Evolutionary conservation across 2,113 vertebrate genomes (phyloP).

Genomic region (Osmerus eperlanus): DNA sequence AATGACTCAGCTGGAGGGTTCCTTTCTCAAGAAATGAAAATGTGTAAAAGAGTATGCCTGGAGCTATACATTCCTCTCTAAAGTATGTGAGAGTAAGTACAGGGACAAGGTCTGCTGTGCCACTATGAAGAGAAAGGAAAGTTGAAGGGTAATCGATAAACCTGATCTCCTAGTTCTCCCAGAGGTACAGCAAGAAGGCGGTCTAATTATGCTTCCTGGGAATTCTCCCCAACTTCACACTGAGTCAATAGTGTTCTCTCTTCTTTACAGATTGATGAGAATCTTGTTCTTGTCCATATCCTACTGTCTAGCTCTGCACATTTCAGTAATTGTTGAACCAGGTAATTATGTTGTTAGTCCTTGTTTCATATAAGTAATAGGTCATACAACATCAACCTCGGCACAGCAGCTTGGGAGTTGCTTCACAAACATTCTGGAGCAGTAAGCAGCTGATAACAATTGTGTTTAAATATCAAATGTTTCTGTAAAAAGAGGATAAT

Average conservation of each 20-base stretch:
- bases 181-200: conserved; percentile 20
- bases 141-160: conserved; percentile 50
- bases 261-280: conserved; percentile 26
- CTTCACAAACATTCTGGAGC: not conserved
- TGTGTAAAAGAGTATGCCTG: conserved; percentile 40
- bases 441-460: conserved; percentile 31
- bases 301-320: not conserved
- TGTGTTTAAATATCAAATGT: conserved; percentile 22
- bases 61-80: conserved; percentile 31
- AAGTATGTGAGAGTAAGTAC: conserved; percentile 23
- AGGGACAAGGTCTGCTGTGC: conserved; percentile 20
- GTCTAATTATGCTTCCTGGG: conserved; percentile 49
- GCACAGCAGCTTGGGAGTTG: not conserved
- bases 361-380: not conserved
- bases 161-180: conserved; percentile 31
- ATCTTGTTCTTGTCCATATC: not conserved
- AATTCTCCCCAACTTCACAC: conserved; percentile 29
- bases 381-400: not conserved
- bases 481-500: conserved; percentile 20
- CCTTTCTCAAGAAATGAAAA: conserved; percentile 45
- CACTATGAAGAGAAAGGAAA: not conserved
- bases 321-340: not conserved
- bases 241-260: conserved; percentile 28
- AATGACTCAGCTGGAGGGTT: conserved; percentile 47
- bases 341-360: no score